A percentile compares a stretch with the other conserved stretches of the same genome.
Conservation (phyloP, 2,113 vertebrate genomes). For the Edolisoma coerulescens region DNA sequence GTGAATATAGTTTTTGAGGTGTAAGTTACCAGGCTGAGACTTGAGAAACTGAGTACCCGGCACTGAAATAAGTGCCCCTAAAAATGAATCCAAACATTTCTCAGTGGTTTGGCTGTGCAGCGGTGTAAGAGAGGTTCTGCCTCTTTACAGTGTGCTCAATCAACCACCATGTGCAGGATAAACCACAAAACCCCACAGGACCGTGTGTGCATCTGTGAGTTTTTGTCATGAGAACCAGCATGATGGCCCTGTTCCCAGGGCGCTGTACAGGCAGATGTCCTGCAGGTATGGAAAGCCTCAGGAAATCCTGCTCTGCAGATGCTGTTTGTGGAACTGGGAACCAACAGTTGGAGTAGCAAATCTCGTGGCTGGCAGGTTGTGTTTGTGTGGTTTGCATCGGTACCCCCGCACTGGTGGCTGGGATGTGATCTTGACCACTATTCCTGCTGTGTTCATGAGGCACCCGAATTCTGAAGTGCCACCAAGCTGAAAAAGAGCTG, state of each 20-base stretch:
- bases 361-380: neutral
- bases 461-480: neutral
- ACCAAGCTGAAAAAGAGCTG: neutral
- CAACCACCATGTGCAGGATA: neutral
- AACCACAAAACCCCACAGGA: neutral
- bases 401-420: neutral
- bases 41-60: neutral
- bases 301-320: slow-evolving; percentile 44
- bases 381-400: neutral
- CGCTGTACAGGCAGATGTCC: neutral
- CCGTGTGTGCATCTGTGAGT: neutral
- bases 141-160: slow-evolving; percentile 28
- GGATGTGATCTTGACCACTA: neutral
- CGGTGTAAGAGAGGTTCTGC: neutral
- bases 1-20: neutral
- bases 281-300: slow-evolving; percentile 48
- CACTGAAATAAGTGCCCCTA: neutral
- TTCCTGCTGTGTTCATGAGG: neutral
- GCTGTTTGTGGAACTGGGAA: neutral
- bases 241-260: slow-evolving; percentile 33
- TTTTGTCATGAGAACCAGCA: slow-evolving; percentile 28
- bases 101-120: neutral
- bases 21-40: neutral
- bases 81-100: neutral
- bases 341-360: neutral